Evolutionary conservation across 2,888 invertebrate species (phyloP).

Genomic region (Drosophila flavopinicola): DNA sequence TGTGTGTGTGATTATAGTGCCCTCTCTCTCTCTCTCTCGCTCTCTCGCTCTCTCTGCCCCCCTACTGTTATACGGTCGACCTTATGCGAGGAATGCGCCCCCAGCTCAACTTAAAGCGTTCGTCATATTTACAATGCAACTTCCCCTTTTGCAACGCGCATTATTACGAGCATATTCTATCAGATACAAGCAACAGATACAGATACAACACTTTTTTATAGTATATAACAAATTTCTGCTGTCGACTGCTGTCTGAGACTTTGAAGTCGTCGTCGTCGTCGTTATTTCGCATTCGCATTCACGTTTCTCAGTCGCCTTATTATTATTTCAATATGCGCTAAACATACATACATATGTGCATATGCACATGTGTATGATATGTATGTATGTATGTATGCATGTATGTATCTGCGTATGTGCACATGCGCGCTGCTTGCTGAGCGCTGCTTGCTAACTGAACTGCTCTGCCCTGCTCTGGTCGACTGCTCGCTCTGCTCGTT

Average conservation of each 20-base stretch:
- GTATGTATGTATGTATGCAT: constrained; percentile 11
- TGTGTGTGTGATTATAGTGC: constrained; percentile 21
- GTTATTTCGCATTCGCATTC: constrained; percentile 69
- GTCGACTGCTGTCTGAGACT: constrained; percentile 67
- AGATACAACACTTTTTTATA: constrained; percentile 45
- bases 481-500: constrained; percentile 60
- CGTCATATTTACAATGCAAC: constrained; percentile 63
- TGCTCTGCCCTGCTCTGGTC: constrained; percentile 19
- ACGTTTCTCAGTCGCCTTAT: constrained; percentile 78
- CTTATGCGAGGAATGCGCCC: constrained; percentile 75
- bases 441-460: constrained; percentile 16
- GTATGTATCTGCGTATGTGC: constrained; percentile 43
- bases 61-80: constrained; percentile 55
- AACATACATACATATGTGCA: constrained; percentile 25
- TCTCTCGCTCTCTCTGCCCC: constrained; percentile 9
- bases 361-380: constrained; percentile 10
- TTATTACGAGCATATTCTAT: constrained; percentile 70
- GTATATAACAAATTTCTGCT: constrained; percentile 67
- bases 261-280: constrained; percentile 60
- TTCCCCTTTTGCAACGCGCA: constrained; percentile 50
- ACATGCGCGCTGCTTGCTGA: constrained; percentile 49
- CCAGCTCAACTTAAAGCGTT: constrained; percentile 63
- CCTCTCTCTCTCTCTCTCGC: constrained; percentile 19
- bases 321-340: constrained; percentile 74
- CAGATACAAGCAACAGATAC: constrained; percentile 53